Evolutionary conservation across 1,140 invertebrate genomes (phyloP).

Genomic region (Aphelenchoides avenae): DNA sequence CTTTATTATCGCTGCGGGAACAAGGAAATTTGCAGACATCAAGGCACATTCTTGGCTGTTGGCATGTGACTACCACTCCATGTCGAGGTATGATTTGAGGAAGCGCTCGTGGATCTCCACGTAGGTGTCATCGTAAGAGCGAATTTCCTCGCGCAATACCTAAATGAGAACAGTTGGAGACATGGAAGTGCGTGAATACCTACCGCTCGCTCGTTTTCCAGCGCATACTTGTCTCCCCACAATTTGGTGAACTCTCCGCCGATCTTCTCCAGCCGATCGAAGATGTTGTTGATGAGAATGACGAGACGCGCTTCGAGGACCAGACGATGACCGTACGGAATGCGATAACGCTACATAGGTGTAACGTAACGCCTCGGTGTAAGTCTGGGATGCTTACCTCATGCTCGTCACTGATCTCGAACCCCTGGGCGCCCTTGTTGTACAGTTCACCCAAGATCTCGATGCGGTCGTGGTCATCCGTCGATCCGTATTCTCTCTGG

Average conservation of each 20-base stretch:
- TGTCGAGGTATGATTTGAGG: conserved; percentile 51
- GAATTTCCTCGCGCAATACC: conserved; percentile 50
- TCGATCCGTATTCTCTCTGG: conserved; percentile 34
- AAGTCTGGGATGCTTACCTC: conserved; percentile 14
- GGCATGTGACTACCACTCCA: conserved; percentile 54
- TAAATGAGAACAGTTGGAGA: background rate
- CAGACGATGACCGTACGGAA: conserved; percentile 44
- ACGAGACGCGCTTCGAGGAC: conserved; percentile 41
- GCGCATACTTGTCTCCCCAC: conserved; percentile 22
- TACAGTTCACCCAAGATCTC: conserved; percentile 49
- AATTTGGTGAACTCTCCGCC: conserved; percentile 36
- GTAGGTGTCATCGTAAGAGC: conserved; percentile 38
- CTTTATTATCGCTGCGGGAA: no score
- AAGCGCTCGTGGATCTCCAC: conserved; percentile 46
- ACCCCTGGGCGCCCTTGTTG: conserved; percentile 45
- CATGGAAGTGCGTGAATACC: no score
- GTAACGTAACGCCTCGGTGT: background rate
- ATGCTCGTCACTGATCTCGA: conserved; percentile 52
- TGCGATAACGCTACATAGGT: conserved; percentile 26
- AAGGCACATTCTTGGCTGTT: no score
- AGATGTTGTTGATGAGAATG: conserved; percentile 26
- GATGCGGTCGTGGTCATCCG: conserved; percentile 50
- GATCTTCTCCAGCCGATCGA: conserved; percentile 44
- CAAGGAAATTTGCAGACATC: no score
- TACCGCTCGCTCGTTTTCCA: conserved; percentile 36